Evolutionary conservation across 2,888 invertebrate genomes (phyloP), one percentile per base, ranked within the genome.

Genomic region (Athetis lepigone): DNA sequence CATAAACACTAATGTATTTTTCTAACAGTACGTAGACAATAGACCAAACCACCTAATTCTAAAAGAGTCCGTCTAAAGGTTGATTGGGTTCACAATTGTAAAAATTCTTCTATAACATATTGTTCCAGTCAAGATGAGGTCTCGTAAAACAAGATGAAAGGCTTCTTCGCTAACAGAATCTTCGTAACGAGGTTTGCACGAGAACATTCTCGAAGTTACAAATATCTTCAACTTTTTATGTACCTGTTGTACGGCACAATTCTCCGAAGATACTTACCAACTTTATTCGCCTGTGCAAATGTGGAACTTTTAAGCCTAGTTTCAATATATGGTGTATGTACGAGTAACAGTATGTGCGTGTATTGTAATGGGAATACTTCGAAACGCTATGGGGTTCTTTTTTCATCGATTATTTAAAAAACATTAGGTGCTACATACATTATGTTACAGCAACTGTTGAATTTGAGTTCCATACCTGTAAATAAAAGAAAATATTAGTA

Each of bases 141-240:
- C 52, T 63, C 54, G 43, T 59, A 37, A 68, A 75, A 66, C 49
- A 66, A 77, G 67, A 77, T 66, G 54, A 64, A 78, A 72, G 58
- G 47, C 51, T 51, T 64, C 72, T 73, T 70, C 8, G 56, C 60
- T 56, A 65, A 75, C 50, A 68, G 63, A 75, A 59, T 71, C 67
- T 65, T 42, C 19, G 45, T 68, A 71, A 78, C 51, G 61, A 71
- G 71, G 60, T 70, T 79, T 70, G 47, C 36, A 47, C 60, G 54
- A 63, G 55, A 64, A 57, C 45, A 50, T 66, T 67, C 37, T 50
- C 27, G 18, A 52, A 56, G 50, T 60, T 56, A 54, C 45, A 43
- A 58, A 65, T 61, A 52, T 69, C 45, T 59, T 56, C 21, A 49
- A 56, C 33, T 51, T 68, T 72, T 54, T 23, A 42, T 9, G 16